These are phyloP conservation scores for Xanthia icteritia DNA, from an alignment of 2,888 invertebrate genomes.

Conservation along the genomic window DNA sequence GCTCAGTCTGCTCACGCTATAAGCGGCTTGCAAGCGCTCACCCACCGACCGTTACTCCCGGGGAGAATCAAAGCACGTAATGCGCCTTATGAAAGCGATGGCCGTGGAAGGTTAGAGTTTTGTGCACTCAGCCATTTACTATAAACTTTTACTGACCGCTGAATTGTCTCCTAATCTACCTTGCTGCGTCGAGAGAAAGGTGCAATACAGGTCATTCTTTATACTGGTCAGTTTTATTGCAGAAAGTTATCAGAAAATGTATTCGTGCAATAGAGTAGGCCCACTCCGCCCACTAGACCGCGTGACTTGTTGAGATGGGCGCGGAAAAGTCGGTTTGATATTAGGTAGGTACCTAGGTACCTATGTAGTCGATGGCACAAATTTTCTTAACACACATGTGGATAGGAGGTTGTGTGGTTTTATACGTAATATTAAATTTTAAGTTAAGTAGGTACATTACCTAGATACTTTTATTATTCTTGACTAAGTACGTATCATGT, in stretches of 20 bases:
- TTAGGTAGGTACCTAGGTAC: no score
- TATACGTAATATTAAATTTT: neutral
- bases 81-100: constrained; percentile 81
- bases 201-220: constrained; percentile 45
- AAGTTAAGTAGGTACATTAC: neutral
- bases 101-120: constrained; percentile 76
- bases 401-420: neutral
- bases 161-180: constrained; percentile 49
- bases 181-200: constrained; percentile 39
- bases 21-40: constrained; percentile 73
- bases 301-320: constrained; percentile 55
- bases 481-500: neutral
- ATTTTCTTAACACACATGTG: constrained; percentile 22
- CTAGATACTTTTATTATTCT: neutral
- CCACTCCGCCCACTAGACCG: constrained; percentile 30
- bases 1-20: constrained; percentile 78
- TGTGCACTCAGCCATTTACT: constrained; percentile 60
- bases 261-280: constrained; percentile 47
- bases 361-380: constrained; percentile 22
- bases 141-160: constrained; percentile 51
- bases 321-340: constrained; percentile 49
- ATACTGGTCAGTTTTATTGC: constrained; percentile 48
- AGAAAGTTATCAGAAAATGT: constrained; percentile 56
- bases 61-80: constrained; percentile 80
- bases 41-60: constrained; percentile 80